Conservation (phyloP, 2,113 vertebrate genomes). For the Prunella himalayana region DNA sequence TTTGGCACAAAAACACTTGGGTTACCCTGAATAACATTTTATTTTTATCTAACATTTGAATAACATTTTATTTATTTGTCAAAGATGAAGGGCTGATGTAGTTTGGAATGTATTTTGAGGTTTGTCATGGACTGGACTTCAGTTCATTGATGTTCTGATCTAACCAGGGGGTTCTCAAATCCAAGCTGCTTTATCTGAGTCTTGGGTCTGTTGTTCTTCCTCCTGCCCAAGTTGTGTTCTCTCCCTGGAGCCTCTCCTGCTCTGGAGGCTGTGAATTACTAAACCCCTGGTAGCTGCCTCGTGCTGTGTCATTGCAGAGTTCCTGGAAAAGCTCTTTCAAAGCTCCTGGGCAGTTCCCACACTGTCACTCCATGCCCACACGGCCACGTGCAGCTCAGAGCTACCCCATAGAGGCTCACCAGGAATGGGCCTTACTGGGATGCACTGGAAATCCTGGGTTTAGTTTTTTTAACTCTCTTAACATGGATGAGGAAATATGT, state of each 20-base stretch:
- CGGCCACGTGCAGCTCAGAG: not conserved
- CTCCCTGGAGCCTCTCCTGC: fast-evolving
- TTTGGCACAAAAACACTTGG: not conserved
- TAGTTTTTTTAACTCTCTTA: not conserved
- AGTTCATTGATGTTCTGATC: not conserved
- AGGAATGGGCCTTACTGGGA: not conserved
- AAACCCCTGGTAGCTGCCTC: not conserved
- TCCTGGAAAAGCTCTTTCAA: not conserved
- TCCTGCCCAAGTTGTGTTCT: not conserved
- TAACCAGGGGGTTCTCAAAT: not conserved
- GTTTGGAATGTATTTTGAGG: not conserved
- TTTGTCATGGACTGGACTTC: not conserved
- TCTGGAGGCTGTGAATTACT: not conserved
- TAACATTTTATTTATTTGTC: not conserved
- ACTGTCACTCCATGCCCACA: fast-evolving
- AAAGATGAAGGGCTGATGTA: not conserved
- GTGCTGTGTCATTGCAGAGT: not conserved
- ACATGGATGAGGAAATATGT: not conserved
- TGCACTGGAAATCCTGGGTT: not conserved
- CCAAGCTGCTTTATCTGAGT: not conserved
- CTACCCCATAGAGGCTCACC: not conserved
- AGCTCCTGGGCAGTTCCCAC: not conserved
- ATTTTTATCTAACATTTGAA: not conserved
- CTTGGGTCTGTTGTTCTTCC: not conserved
- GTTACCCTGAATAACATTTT: fast-evolving